These are phyloP conservation scores for Brachionus calyciflorus DNA, from an alignment of 1,140 invertebrate genomes.

Conservation along the genomic window DNA sequence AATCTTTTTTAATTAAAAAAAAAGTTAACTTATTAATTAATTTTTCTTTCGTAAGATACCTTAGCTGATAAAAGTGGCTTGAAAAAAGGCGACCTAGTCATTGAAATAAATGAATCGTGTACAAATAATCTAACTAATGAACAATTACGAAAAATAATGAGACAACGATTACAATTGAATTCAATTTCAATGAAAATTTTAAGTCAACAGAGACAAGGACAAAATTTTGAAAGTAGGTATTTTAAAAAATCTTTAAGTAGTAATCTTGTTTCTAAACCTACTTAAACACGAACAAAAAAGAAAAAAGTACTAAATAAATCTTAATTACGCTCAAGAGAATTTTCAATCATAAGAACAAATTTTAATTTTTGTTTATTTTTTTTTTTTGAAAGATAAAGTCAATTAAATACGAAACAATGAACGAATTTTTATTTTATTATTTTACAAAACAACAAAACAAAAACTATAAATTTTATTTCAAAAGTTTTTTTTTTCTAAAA, in stretches of 20 bases:
- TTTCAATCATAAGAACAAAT: too few species aligned
- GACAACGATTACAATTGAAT: conserved; percentile 38
- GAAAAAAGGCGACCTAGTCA: conserved; percentile 40
- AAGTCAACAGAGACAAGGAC: conserved; percentile 22
- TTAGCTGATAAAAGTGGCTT: conserved; percentile 34
- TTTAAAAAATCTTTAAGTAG: too few species aligned
- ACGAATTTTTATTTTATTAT: too few species aligned
- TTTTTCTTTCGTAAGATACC: conserved; percentile 5
- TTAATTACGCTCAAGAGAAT: conserved; percentile 11
- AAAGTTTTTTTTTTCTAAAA: too few species aligned
- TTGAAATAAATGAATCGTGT: conserved; percentile 33
- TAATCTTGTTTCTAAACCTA: too few species aligned
- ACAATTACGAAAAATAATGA: conserved; percentile 41
- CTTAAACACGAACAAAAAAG: too few species aligned
- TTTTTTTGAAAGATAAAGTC: too few species aligned
- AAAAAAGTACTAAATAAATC: neutral
- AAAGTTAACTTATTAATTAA: neutral
- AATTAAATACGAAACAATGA: too few species aligned
- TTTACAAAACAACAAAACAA: too few species aligned
- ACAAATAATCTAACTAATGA: conserved; percentile 40
- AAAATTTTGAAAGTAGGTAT: conserved; percentile 39
- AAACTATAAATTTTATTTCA: too few species aligned
- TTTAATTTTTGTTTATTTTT: too few species aligned
- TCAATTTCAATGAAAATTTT: conserved; percentile 41
- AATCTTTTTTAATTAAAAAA: too few species aligned